Percentiles rank a stretch among this genome's conserved stretches.
phyloP scores from a whole-genome alignment of 2,888 invertebrate genomes.

The Hydrotaea cyrtoneurina region DNA sequence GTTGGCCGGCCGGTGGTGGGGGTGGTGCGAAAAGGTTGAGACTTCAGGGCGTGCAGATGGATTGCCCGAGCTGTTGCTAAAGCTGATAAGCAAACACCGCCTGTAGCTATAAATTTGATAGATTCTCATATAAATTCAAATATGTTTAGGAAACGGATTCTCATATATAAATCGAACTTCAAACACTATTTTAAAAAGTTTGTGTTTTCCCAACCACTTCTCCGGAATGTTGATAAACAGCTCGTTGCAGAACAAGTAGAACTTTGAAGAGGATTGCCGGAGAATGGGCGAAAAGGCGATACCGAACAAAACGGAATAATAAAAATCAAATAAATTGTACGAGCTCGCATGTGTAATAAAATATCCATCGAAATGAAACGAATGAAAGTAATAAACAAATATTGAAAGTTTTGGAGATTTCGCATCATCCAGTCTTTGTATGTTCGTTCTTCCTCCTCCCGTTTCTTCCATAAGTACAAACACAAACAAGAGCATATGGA shows the following conservation, averaged over 20 bases:
- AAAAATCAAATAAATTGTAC: conserved; percentile 41
- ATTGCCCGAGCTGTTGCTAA: not conserved
- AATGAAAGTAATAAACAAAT: conserved; percentile 48
- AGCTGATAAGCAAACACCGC: conserved; percentile 37
- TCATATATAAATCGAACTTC: conserved; percentile 39
- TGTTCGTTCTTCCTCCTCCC: not conserved
- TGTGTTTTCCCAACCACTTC: not conserved
- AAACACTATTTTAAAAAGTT: conserved; percentile 45
- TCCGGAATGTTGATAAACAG: conserved; percentile 30
- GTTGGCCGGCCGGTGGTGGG: not conserved
- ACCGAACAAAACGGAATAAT: not conserved
- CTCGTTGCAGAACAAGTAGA: not conserved
- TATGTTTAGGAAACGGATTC: conserved; percentile 35
- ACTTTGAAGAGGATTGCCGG: not conserved
- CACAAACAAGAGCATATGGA: conserved; percentile 47
- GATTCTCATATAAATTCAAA: conserved; percentile 48
- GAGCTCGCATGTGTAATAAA: conserved; percentile 36
- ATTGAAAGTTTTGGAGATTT: conserved; percentile 36
- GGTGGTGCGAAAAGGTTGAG: not conserved
- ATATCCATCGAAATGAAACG: conserved; percentile 43
- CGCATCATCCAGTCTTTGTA: not conserved
- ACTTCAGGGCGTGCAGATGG: not conserved
- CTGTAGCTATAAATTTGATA: conserved; percentile 41
- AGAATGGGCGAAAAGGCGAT: not conserved
- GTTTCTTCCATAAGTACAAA: conserved; percentile 40